Conservation (phyloP, 2,888 invertebrate genomes). For the Plagiodera versicolora region DNA sequence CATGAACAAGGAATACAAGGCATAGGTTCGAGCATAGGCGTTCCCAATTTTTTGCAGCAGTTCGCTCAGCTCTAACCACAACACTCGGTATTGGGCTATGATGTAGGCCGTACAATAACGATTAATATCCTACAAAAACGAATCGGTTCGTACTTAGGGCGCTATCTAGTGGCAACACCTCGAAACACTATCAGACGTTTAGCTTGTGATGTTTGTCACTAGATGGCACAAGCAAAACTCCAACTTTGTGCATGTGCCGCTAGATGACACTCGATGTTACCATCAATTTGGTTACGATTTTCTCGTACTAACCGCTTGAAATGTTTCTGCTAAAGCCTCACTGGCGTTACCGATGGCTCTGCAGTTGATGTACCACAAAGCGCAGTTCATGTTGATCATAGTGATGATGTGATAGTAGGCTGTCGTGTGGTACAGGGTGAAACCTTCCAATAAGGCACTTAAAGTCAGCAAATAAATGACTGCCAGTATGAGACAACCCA, state of each 20-base stretch:
- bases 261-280: too few species aligned
- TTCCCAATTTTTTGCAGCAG: slow-evolving; percentile 67
- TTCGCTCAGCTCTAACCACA: slow-evolving; percentile 69
- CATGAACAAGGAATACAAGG: slow-evolving; percentile 68
- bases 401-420: slow-evolving; percentile 69
- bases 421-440: slow-evolving; percentile 64
- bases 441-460: slow-evolving; percentile 65
- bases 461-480: slow-evolving; percentile 63
- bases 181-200: too few species aligned
- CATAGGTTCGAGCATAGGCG: slow-evolving; percentile 69
- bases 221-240: too few species aligned
- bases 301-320: slow-evolving; percentile 44
- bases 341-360: slow-evolving; percentile 66
- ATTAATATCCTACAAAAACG: slow-evolving; percentile 60
- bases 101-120: slow-evolving; percentile 60
- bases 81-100: slow-evolving; percentile 63
- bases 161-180: too few species aligned
- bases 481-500: slow-evolving; percentile 64
- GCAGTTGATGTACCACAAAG: slow-evolving; percentile 71
- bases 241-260: too few species aligned
- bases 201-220: too few species aligned
- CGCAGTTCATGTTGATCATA: slow-evolving; percentile 74
- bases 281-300: too few species aligned
- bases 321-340: slow-evolving; percentile 49
- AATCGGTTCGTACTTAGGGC: too few species aligned